A percentile compares a stretch with the other conserved stretches of the same genome.
phyloP scores from a whole-genome alignment of 2,888 invertebrate genomes.

The Apotomis turbidana region DNA sequence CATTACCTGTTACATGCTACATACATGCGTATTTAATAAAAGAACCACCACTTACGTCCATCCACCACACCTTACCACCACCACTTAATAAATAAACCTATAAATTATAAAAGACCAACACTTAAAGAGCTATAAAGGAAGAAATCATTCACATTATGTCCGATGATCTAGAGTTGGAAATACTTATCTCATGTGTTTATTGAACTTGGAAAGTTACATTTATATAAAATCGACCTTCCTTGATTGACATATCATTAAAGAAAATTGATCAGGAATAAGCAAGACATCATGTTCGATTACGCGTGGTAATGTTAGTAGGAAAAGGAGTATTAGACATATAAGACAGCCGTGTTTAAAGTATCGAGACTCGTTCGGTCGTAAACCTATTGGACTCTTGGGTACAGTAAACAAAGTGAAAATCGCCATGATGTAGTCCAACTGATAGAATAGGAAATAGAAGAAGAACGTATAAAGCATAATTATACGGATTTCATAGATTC shows the following conservation, averaged over 20 bases:
- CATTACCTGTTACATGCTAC: no score
- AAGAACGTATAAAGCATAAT: no score
- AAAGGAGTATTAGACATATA: no score
- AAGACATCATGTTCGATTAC: neutral
- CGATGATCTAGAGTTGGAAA: slow-evolving; percentile 1
- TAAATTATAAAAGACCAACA: neutral
- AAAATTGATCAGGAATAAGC: slow-evolving; percentile 2
- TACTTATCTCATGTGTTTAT: slow-evolving; percentile 2
- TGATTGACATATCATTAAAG: neutral
- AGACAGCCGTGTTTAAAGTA: no score
- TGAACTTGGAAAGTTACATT: slow-evolving; percentile 10
- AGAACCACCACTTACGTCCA: neutral
- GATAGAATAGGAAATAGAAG: no score
- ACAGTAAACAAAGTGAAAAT: no score
- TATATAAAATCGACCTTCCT: slow-evolving; percentile 3
- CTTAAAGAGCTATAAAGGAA: slow-evolving; percentile 19
- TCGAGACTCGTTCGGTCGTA: no score
- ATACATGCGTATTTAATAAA: neutral
- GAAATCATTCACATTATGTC: neutral
- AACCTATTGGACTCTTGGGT: no score
- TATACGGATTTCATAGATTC: neutral
- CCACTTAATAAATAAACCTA: neutral
- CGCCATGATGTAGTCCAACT: no score
- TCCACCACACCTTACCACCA: no score
- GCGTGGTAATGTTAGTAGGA: neutral